Evolutionary conservation across 2,113 vertebrate species (phyloP).

Genomic region (Ammodytes marinus): DNA sequence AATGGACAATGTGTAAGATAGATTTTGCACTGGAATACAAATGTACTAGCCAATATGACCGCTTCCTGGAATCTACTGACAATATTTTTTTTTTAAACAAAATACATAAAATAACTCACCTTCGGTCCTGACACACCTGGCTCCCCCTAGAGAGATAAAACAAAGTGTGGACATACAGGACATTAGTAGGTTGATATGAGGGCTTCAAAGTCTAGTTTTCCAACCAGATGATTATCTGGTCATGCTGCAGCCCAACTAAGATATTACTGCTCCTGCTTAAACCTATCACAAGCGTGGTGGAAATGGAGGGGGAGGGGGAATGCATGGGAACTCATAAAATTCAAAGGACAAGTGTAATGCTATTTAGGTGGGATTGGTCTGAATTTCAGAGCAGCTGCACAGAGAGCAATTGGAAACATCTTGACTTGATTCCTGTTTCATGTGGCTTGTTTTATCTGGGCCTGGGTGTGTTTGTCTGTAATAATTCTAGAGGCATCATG

Average conservation of each 20-base stretch:
- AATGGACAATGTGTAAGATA: not conserved
- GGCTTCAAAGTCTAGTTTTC: conserved; percentile 6
- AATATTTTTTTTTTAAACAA: not conserved
- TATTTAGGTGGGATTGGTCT: conserved; percentile 40
- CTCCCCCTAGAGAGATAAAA: conserved; percentile 87
- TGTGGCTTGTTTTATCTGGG: conserved; percentile 22
- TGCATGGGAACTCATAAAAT: conserved; percentile 11
- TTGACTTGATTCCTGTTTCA: conserved; percentile 1
- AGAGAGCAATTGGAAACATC: conserved; percentile 14
- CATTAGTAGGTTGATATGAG: conserved; percentile 1
- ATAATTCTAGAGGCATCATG: not conserved
- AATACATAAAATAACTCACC: conserved; percentile 38
- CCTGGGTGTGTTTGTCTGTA: conserved; percentile 23
- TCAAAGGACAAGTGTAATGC: conserved; percentile 45
- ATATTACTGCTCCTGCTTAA: conserved; percentile 15
- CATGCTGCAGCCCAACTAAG: not conserved
- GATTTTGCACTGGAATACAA: not conserved
- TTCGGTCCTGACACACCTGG: conserved; percentile 74
- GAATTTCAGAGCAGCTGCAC: conserved; percentile 45
- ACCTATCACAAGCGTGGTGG: not conserved
- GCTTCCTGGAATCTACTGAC: not conserved
- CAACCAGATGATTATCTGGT: conserved; percentile 5
- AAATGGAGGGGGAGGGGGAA: too few species aligned
- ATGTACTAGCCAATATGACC: not conserved
- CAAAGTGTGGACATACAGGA: not conserved